Evolutionary conservation across 2,113 vertebrate species (phyloP), one percentile per base, ranked within the genome.

Genomic region (Ia io): DNA sequence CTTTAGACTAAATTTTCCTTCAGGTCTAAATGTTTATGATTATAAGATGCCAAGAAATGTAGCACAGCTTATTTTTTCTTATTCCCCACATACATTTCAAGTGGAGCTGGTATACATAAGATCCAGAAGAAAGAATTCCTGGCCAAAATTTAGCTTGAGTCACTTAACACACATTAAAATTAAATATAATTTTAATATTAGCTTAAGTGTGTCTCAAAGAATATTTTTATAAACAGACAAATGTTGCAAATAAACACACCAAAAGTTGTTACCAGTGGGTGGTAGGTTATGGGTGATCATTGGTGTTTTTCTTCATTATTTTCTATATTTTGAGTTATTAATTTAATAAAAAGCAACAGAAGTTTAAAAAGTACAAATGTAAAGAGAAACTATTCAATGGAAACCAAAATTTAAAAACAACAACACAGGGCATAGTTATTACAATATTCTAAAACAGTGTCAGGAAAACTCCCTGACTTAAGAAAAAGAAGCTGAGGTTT

Each of bases 301-400:
- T 61, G 87, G 5, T 74, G 67, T 51, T 92, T n/a, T 84, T 88
- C 47, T 80, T 86, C 23, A 32, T 80, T 65, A 76, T 37, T 76
- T 90, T 90, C 14, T 90, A 20, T 20, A 90, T 88, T 51, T 87
- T 88, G 84, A 88, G 30, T 47, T 82, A 69, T 30, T 76, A 94
- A 61, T 17, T 63, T 73, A 91, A 63, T 82, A 51, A 70, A 82
- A 82, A 91, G 2, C 5, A 10, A 70, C 14, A 22, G 25, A 44
- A 67, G 30, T 77, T 73, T 78, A 35, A 35, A 49, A 95, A 93
- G 56, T 4, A 83, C 1, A 79, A 51, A 67, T 18, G 0, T 11
- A 61, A 56, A 51, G 93, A 91, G 4, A 84, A 12, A 77, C 25
- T 65, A 53, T 61, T 67, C 59, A 56, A 59, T 53, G 76, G 79